Conservation (phyloP, 2,888 invertebrate species). For the Alviniconcha strummeri region DNA sequence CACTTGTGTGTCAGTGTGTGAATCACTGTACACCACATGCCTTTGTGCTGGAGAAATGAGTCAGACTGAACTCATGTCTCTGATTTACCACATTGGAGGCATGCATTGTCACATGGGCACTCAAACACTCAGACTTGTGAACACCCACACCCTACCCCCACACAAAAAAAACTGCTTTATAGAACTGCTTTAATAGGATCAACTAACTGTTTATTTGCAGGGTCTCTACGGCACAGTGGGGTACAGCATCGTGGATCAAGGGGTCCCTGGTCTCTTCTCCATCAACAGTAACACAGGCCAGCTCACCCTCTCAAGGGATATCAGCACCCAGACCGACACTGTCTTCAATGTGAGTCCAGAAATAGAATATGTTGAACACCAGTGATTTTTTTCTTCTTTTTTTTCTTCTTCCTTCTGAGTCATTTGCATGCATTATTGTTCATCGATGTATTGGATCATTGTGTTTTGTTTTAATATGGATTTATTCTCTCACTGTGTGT, state of each 20-base stretch:
- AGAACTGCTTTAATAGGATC: too few relatives aligned
- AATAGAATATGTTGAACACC: background rate
- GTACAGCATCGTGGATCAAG: slow-evolving; percentile 25
- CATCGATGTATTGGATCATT: too few relatives aligned
- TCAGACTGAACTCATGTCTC: too few relatives aligned
- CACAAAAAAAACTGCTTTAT: too few relatives aligned
- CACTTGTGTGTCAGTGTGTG: background rate
- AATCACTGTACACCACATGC: background rate
- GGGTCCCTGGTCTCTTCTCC: slow-evolving; percentile 33
- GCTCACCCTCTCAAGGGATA: slow-evolving; percentile 41
- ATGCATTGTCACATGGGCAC: too few relatives aligned
- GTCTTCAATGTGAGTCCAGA: slow-evolving; percentile 27
- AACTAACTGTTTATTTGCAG: background rate
- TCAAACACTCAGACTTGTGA: too few relatives aligned
- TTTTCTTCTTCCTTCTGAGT: background rate
- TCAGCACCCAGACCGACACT: slow-evolving; percentile 15
- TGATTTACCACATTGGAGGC: too few relatives aligned
- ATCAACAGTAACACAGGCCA: slow-evolving; percentile 47
- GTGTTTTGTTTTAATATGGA: too few relatives aligned
- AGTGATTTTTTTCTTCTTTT: background rate
- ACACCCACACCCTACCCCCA: too few relatives aligned
- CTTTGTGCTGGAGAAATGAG: too few relatives aligned
- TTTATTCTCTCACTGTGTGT: too few relatives aligned
- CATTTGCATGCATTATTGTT: too few relatives aligned
- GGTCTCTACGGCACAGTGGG: slow-evolving; percentile 21